phyloP scores from a whole-genome alignment of 2,113 vertebrate species.

The Eulemur rufifrons region DNA sequence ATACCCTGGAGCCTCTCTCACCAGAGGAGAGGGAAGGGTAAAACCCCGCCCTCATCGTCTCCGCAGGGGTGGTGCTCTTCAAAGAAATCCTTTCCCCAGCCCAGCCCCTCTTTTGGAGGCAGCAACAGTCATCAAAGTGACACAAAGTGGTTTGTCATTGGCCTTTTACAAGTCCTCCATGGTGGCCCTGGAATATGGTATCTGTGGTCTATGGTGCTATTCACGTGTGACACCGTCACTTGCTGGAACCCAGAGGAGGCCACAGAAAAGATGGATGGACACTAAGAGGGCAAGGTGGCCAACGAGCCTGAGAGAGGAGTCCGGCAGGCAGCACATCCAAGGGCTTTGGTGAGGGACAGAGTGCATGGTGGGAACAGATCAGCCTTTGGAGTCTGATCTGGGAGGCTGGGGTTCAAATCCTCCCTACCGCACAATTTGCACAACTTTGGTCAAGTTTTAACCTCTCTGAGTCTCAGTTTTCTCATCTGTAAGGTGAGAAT shows the following conservation, averaged over 20 bases:
- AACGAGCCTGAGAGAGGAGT: neutral
- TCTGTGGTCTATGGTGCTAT: neutral
- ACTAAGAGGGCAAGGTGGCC: neutral
- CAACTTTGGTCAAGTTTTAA: neutral
- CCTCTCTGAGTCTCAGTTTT: neutral
- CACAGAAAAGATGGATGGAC: neutral
- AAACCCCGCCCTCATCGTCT: neutral
- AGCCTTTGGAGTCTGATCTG: neutral
- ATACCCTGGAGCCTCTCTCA: neutral
- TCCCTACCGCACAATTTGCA: neutral
- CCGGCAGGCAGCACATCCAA: accelerated
- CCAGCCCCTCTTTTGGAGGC: neutral
- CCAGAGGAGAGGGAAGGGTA: neutral
- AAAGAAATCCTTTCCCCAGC: neutral
- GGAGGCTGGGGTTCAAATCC: too few relatives aligned
- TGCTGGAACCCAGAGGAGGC: neutral
- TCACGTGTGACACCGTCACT: neutral
- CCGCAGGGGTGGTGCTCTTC: neutral
- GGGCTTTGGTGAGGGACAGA: accelerated
- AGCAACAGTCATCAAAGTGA: neutral
- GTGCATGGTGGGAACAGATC: neutral
- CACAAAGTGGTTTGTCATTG: neutral
- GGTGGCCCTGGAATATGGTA: neutral
- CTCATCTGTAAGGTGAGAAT: neutral
- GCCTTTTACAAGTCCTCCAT: neutral